Base-by-base conservation (phyloP, 2,113 vertebrate species). In the Peromyscus leucopus region DNA sequence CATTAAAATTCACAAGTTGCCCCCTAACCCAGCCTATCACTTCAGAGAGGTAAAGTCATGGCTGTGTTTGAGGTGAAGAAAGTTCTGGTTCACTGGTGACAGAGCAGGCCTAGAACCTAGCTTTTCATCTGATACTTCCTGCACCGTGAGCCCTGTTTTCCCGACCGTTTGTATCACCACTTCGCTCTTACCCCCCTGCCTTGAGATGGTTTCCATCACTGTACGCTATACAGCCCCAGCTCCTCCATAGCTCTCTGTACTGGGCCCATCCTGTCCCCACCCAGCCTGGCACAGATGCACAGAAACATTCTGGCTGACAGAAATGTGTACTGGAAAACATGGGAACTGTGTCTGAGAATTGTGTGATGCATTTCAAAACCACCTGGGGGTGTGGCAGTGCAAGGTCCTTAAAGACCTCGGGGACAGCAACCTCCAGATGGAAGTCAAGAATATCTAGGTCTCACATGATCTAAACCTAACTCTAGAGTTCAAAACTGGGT, bases 211-310 rank as follows among this genome's bases (percentile, higher is more conserved):
- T 51, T 72, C 78, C 76, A 48, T 84, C 84, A 48, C 46, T 48
- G 8, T 13, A 31, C 42, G 67, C 17, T 33, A 17, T 82, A 69
- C 26, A 69, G 4, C 39, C 26, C 6, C 9, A 5, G 4, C 6
- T 42, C 9, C 65, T 42, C 31, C 33, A 3, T 65, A 65, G 69
- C 72, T 93, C 72, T 93, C 67, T 48, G 21, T 55, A 93, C 65
- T 71, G 51, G 11, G 17, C 84, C 84, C 21, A 63, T 42, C 74
- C 57, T 63, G 36, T 17, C 91, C 57, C 39, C 3, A 19, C 39
- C 76, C 76, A 87, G 74, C 79, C 63, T 95, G 55, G 69, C 96
- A 88, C 24, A 90, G 80, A 80, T 75, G 79, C 31, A 42, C n/a
- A 85, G 65, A 61, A 80, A 80, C 51, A 10, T n/a, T n/a, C n/a